Percentiles rank a stretch among this genome's conserved stretches.
Evolutionary conservation across 2,888 invertebrate species (phyloP).

Genomic region (Dicranocentrus wangi): DNA sequence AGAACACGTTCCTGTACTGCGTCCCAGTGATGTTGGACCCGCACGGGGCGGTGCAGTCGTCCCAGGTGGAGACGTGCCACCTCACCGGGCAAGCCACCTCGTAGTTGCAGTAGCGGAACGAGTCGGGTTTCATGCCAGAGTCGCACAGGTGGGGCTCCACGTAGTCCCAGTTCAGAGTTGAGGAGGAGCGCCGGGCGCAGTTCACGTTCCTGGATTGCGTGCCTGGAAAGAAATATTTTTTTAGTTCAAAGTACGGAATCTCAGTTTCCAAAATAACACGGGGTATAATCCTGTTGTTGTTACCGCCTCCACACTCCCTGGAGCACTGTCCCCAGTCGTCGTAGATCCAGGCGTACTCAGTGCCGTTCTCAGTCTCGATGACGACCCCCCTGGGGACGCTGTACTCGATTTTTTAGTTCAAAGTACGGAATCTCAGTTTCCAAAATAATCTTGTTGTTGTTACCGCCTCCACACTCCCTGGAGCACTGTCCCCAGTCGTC

Average conservation of each 20-base stretch:
- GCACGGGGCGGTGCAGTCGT: constrained; percentile 86
- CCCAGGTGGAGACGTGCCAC: constrained; percentile 87
- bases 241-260: too few species aligned
- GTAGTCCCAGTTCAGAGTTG: constrained; percentile 78
- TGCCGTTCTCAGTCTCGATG: constrained; percentile 78
- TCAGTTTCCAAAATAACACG: too few species aligned
- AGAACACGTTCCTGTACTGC: constrained; percentile 79
- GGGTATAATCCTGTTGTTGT: too few species aligned
- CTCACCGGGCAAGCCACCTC: constrained; percentile 84
- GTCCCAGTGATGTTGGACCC: constrained; percentile 76
- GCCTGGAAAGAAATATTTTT: too few species aligned
- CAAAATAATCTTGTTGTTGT: too few species aligned
- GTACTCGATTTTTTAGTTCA: too few species aligned
- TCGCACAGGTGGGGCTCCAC: constrained; percentile 88
- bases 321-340: constrained; percentile 87
- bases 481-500: constrained; percentile 87
- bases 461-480: constrained; percentile 92
- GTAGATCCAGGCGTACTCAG: constrained; percentile 86
- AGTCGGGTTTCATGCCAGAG: constrained; percentile 82
- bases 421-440: too few species aligned
- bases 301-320: constrained; percentile 92
- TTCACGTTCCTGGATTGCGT: constrained; percentile 35
- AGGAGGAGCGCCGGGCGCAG: constrained; percentile 36
- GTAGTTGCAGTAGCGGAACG: constrained; percentile 83
- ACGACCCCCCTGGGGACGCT: constrained; percentile 85